These are phyloP conservation scores for Campopleginae sp. DNA, from an alignment of 2,888 invertebrate species.

Conservation along the genomic window DNA sequence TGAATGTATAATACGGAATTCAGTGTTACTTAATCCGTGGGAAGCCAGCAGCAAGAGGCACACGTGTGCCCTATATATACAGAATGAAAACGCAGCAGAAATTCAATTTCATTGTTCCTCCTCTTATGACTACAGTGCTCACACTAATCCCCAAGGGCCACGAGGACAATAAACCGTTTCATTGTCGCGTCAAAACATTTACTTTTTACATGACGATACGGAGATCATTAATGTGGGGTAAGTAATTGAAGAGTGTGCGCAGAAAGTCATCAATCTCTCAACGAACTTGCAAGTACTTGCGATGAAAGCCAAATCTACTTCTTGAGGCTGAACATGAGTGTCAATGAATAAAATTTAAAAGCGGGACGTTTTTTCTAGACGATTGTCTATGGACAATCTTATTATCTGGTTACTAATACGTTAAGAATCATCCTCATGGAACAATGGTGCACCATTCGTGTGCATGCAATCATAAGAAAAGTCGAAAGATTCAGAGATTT, in stretches of 20 bases:
- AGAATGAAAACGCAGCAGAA: neutral
- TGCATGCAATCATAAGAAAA: conserved; percentile 5
- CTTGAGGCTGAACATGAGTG: too few relatives aligned
- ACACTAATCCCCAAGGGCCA: conserved; percentile 39
- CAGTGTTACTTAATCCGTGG: conserved; percentile 53
- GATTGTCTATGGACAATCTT: neutral
- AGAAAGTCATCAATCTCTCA: neutral
- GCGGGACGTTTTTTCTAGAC: neutral
- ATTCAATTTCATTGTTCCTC: conserved; percentile 60
- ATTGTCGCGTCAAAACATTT: conserved; percentile 35
- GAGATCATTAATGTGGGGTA: neutral
- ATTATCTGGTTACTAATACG: neutral
- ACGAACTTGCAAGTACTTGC: neutral
- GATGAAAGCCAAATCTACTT: neutral
- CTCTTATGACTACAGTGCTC: conserved; percentile 11
- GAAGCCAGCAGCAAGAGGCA: conserved; percentile 32
- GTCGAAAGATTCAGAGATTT: conserved; percentile 26
- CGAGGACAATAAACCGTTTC: conserved; percentile 50
- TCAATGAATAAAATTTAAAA: neutral
- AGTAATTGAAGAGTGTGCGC: neutral
- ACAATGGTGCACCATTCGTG: neutral
- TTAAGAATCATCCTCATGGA: neutral
- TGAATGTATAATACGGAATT: conserved; percentile 55
- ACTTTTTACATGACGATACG: conserved; percentile 1
- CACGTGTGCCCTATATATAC: neutral